Evolutionary conservation across 2,797 vertebrate species (phyloP).

Genomic region (Argya squamiceps): DNA sequence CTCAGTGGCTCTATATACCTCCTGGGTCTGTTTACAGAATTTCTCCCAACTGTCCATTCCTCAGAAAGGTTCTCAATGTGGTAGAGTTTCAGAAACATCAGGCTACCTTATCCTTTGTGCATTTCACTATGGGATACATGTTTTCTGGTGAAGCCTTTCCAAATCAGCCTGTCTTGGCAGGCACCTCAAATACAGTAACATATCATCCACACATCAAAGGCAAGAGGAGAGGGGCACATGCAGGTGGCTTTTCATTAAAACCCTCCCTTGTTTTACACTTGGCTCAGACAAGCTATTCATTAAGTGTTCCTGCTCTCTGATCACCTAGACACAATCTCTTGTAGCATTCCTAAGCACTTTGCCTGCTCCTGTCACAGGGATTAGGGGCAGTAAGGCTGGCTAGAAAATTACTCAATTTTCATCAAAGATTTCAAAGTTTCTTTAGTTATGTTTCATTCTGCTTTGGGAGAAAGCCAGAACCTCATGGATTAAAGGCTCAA

Average conservation of each 20-base stretch:
- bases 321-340: neutral
- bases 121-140: neutral
- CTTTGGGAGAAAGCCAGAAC: neutral
- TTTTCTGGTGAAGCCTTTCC: neutral
- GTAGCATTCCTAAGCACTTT: neutral
- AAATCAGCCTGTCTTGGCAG: neutral
- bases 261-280: neutral
- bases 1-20: rapidly evolving
- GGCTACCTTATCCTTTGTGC: neutral
- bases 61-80: rapidly evolving
- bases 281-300: neutral
- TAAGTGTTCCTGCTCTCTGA: neutral
- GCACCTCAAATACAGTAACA: neutral
- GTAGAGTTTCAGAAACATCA: neutral
- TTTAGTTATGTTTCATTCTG: neutral
- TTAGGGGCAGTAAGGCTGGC: neutral
- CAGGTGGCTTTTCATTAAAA: neutral
- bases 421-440: neutral
- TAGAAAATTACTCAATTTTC: neutral
- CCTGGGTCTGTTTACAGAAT: neutral
- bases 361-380: neutral
- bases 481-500: neutral
- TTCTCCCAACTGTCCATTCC: neutral
- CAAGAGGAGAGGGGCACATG: neutral
- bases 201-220: neutral